These are phyloP conservation scores for Altica lythri DNA, from an alignment of 2,888 invertebrate species.

Conservation along the genomic window DNA sequence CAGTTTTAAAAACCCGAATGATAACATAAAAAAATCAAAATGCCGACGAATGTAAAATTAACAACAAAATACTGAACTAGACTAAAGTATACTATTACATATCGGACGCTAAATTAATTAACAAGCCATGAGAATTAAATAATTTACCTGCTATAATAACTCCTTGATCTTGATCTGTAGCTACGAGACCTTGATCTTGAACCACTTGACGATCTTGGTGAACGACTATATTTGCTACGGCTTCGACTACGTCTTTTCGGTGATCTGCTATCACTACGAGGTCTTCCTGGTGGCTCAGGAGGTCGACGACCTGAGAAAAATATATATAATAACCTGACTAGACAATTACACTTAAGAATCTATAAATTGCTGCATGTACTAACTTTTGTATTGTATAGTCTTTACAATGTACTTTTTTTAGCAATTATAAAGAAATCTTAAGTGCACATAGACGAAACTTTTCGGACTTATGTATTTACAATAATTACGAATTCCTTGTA, in stretches of 20 bases:
- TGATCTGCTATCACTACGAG: constrained; percentile 62
- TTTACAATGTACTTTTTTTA: too few species aligned
- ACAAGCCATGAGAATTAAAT: background rate
- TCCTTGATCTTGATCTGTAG: constrained; percentile 62
- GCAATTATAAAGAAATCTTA: too few species aligned
- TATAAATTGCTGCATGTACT: too few species aligned
- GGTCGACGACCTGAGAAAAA: constrained; percentile 49
- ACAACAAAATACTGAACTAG: too few species aligned
- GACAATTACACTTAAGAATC: too few species aligned
- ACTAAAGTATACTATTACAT: background rate
- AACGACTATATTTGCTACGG: constrained; percentile 57
- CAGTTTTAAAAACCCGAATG: too few species aligned
- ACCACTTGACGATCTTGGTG: constrained; percentile 55
- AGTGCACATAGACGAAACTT: too few species aligned
- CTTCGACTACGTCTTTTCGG: constrained; percentile 70
- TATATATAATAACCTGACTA: background rate
- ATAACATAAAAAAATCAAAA: too few species aligned
- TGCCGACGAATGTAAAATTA: too few species aligned
- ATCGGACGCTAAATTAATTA: background rate
- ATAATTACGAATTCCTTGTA: too few species aligned
- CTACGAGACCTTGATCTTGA: constrained; percentile 59
- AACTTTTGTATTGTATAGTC: too few species aligned
- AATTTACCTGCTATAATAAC: constrained; percentile 61
- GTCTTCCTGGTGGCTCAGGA: constrained; percentile 57
- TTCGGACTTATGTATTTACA: too few species aligned